Percentiles rank a stretch among this genome's conserved stretches.
These are phyloP conservation scores for Neocloeon triangulifer DNA, from an alignment of 1,140 invertebrate genomes.

Conservation along the genomic window DNA sequence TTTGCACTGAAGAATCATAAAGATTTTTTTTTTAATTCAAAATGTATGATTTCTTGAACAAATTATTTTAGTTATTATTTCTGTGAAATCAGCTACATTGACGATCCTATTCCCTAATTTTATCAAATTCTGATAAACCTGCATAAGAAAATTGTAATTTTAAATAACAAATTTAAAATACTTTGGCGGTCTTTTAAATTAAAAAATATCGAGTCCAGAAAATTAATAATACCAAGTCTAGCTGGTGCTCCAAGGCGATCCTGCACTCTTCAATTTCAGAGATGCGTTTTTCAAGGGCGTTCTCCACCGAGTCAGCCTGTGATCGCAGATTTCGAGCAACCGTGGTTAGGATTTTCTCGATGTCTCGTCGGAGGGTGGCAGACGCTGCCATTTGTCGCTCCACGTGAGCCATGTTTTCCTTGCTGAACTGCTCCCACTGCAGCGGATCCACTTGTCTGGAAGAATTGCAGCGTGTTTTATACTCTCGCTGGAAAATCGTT, in stretches of 20 bases:
- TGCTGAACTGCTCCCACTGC: constrained; percentile 47
- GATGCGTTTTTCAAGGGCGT: constrained; percentile 35
- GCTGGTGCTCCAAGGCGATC: constrained; percentile 9
- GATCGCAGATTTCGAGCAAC: constrained; percentile 40
- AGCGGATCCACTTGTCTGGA: constrained; percentile 36
- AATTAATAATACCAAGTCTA: constrained; percentile 12
- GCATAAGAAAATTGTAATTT: too few species aligned
- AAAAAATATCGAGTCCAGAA: too few species aligned
- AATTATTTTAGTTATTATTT: too few species aligned
- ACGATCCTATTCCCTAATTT: too few species aligned
- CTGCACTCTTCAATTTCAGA: constrained; percentile 10
- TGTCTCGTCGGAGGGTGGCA: constrained; percentile 27
- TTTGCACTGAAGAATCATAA: too few species aligned
- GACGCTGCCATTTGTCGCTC: constrained; percentile 38
- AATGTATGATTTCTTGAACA: too few species aligned
- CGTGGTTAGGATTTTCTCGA: constrained; percentile 33
- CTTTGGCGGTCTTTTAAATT: too few species aligned
- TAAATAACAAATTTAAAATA: too few species aligned
- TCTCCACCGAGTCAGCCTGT: constrained; percentile 47
- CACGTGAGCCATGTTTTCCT: constrained; percentile 32
- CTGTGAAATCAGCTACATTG: too few species aligned
- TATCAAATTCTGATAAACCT: too few species aligned
- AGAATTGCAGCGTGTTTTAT: too few species aligned
- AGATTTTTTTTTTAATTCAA: constrained; percentile 8
- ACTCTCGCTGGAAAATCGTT: too few species aligned